Percentiles rank a stretch among this genome's conserved stretches.
Evolutionary conservation across 2,888 invertebrate species (phyloP).

Genomic region (Trachelus stipa): DNA sequence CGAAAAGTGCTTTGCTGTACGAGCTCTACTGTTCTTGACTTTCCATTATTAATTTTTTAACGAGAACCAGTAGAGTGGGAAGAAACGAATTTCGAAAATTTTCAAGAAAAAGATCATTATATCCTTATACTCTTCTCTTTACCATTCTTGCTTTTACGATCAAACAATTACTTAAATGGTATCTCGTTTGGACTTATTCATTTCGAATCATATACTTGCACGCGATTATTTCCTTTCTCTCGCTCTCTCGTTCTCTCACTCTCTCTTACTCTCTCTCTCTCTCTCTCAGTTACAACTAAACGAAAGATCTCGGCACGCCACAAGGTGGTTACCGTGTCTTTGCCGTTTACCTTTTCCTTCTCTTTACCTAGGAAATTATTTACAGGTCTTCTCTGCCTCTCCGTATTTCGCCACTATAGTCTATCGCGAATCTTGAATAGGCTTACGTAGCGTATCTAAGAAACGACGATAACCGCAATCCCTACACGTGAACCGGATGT

Average conservation of each 20-base stretch:
- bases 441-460: constrained; percentile 13
- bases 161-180: not conserved
- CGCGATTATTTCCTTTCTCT: not conserved
- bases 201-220: not conserved
- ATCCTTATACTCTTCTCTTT: constrained; percentile 19
- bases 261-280: too few relatives aligned
- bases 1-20: constrained; percentile 11
- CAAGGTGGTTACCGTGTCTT: not conserved
- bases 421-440: not conserved
- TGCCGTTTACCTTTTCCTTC: constrained; percentile 27
- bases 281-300: not conserved
- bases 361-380: constrained; percentile 45
- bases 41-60: not conserved
- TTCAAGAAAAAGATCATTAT: constrained; percentile 53
- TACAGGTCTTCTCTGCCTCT: constrained; percentile 39
- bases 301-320: not conserved
- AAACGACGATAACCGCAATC: constrained; percentile 29
- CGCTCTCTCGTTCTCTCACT: too few relatives aligned
- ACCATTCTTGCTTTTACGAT: constrained; percentile 14
- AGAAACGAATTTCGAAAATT: constrained; percentile 33
- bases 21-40: not conserved
- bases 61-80: not conserved
- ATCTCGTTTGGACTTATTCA: not conserved
- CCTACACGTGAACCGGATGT: constrained; percentile 26
- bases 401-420: not conserved